Evolutionary conservation across 2,797 vertebrate species (phyloP), one percentile per base, ranked within the genome.

Genomic region (Capromys pilorides): DNA sequence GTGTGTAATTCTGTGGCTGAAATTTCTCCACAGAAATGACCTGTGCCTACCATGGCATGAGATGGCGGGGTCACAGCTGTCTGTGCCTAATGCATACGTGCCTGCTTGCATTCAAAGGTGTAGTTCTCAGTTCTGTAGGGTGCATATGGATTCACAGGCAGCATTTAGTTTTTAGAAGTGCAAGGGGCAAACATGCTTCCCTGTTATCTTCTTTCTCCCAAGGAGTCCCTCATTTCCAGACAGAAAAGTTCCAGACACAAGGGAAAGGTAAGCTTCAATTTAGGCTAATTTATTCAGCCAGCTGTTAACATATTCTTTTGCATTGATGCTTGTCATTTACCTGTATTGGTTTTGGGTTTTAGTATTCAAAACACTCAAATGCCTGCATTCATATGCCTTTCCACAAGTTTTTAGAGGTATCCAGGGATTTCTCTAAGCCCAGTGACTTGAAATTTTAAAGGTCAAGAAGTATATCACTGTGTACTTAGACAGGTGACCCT

Each of bases 381-480:
- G 49, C 39, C 78, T 82, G 54, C 73, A 67, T 85, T 95, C 67
- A 66, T 88, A 83, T 39, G 78, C 49, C 45, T 93, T 95, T 81
- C 75, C 66, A 31, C 8, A 41, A 16, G 2, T 93, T 86, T 87
- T 86, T 86, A 80, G 79, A 95, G 24, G 82, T 86, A 19, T 94
- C 95, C 89, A 33, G 83, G 86, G 45, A 95, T 95, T 94, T 91
- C 78, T 86, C 45, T 93, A 80, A 96, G 57, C 87, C 84, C 24
- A 54, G 57, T 66, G 59, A 96, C 86, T 95, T 93, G 91, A 90
- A 93, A 94, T 93, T 95, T 86, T 93, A 92, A 96, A 97, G 92
- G 93, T 96, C 96, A 92, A 77, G 41, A 93, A 95, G 93, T 94
- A 2, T 83, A 93, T 85, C 89, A 91, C 82, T 93, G n/a, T 91